Conservation (phyloP, 2,888 invertebrate genomes). For the Stegana nigrithorax region DNA sequence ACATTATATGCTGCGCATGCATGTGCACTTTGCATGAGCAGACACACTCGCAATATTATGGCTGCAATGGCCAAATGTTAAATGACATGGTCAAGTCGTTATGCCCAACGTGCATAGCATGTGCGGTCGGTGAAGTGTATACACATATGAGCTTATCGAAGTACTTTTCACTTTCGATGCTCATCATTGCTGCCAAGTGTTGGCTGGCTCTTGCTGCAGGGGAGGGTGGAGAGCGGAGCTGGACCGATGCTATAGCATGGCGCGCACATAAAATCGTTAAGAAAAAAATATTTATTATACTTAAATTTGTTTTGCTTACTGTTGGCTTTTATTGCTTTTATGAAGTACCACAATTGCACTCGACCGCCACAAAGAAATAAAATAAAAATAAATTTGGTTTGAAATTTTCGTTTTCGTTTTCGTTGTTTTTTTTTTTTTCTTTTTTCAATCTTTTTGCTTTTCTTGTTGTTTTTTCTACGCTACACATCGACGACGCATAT, state of each 20-base stretch:
- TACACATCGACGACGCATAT: too few species aligned
- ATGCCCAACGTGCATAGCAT: too few species aligned
- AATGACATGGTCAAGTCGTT: too few species aligned
- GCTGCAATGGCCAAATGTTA: too few species aligned
- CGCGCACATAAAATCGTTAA: background rate
- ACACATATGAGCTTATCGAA: conserved; percentile 58
- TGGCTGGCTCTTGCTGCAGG: background rate
- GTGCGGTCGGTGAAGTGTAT: too few species aligned
- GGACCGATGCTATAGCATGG: background rate
- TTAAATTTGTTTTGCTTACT: background rate
- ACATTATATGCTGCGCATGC: too few species aligned
- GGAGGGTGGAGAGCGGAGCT: too few species aligned
- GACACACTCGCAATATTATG: too few species aligned
- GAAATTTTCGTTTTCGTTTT: too few species aligned
- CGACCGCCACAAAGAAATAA: too few species aligned
- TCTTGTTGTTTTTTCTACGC: too few species aligned
- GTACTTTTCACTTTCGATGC: conserved; percentile 58
- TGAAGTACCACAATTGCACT: background rate
- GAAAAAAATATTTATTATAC: background rate
- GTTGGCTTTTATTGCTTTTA: background rate
- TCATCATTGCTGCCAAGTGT: background rate
- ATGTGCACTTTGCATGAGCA: too few species aligned
- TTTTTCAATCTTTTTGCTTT: background rate
- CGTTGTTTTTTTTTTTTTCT: background rate
- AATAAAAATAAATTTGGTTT: background rate